These are phyloP conservation scores for Torymus texanus DNA, from an alignment of 2,888 invertebrate genomes.

Conservation along the genomic window DNA sequence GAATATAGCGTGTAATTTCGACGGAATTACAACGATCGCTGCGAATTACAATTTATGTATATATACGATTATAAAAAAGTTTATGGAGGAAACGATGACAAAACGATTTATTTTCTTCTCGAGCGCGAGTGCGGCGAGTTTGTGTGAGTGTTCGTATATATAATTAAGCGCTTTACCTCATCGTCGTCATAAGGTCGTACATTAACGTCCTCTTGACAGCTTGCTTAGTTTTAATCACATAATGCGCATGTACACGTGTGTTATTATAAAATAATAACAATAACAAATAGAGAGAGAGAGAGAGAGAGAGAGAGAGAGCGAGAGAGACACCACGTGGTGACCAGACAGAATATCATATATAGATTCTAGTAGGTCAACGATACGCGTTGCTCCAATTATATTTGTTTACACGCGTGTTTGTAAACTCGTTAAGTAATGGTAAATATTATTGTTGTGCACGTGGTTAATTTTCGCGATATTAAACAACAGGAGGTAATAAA, in stretches of 20 bases:
- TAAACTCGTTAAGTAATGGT: too few relatives aligned
- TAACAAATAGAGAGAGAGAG: too few relatives aligned
- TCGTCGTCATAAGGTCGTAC: not conserved
- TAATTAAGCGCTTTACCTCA: not conserved
- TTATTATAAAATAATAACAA: not conserved
- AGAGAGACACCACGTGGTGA: too few relatives aligned
- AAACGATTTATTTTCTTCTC: slow-evolving; percentile 3
- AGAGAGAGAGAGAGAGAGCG: too few relatives aligned
- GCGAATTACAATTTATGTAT: not conserved
- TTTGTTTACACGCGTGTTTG: too few relatives aligned
- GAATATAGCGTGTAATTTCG: too few relatives aligned
- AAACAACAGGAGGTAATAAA: too few relatives aligned
- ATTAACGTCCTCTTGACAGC: slow-evolving; percentile 7
- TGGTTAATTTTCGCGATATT: too few relatives aligned
- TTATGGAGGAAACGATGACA: not conserved
- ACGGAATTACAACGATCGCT: not conserved
- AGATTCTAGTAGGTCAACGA: too few relatives aligned
- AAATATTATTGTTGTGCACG: too few relatives aligned
- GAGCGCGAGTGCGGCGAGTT: not conserved
- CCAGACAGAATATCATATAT: too few relatives aligned
- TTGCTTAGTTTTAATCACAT: slow-evolving; percentile 1
- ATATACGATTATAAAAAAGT: slow-evolving; percentile 4
- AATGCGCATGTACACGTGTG: not conserved
- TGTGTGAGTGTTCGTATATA: not conserved
- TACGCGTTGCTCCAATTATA: too few relatives aligned